A percentile compares a stretch with the other conserved stretches of the same genome.
Evolutionary conservation across 64 coral and sea anemone species (phyloP).

Genomic region (Exaiptasia diaphana): DNA sequence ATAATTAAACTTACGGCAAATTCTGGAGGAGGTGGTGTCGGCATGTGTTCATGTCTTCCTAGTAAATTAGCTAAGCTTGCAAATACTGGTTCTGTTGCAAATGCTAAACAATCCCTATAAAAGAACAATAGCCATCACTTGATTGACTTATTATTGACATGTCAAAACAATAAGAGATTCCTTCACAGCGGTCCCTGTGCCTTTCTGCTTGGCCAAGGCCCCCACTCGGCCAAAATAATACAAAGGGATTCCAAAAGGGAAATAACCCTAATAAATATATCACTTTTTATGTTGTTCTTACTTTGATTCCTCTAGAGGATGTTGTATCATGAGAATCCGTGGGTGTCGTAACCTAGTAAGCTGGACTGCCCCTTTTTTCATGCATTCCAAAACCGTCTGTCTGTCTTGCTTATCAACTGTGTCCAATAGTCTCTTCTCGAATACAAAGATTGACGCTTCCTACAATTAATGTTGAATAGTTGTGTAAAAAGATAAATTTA

Average conservation of each 20-base stretch:
- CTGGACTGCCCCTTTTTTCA: slow-evolving; percentile 83
- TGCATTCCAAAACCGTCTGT: slow-evolving; percentile 58
- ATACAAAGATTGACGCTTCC: slow-evolving; percentile 86
- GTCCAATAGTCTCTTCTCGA: slow-evolving; percentile 87
- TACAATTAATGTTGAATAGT: no score
- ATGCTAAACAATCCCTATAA: slow-evolving; percentile 89
- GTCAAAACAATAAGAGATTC: neutral
- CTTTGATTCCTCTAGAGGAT: slow-evolving; percentile 93
- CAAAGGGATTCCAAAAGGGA: no score
- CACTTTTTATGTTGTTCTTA: neutral
- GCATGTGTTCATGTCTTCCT: slow-evolving; percentile 82
- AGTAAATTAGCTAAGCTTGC: slow-evolving; percentile 84
- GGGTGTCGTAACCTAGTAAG: slow-evolving; percentile 84
- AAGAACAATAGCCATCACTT: neutral
- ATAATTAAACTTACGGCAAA: slow-evolving; percentile 74
- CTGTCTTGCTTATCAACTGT: slow-evolving; percentile 71
- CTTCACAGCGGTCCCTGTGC: neutral
- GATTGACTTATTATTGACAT: neutral
- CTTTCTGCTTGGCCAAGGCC: no score
- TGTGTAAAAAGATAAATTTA: no score
- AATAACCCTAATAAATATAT: neutral
- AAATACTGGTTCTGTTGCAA: slow-evolving; percentile 97
- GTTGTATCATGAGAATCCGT: slow-evolving; percentile 76
- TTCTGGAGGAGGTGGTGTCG: slow-evolving; percentile 55
- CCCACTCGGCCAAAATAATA: no score